Evolutionary conservation across 2,113 vertebrate genomes (phyloP), one percentile per base, ranked within the genome.

Genomic region (Tretioscincus oriximinensis): DNA sequence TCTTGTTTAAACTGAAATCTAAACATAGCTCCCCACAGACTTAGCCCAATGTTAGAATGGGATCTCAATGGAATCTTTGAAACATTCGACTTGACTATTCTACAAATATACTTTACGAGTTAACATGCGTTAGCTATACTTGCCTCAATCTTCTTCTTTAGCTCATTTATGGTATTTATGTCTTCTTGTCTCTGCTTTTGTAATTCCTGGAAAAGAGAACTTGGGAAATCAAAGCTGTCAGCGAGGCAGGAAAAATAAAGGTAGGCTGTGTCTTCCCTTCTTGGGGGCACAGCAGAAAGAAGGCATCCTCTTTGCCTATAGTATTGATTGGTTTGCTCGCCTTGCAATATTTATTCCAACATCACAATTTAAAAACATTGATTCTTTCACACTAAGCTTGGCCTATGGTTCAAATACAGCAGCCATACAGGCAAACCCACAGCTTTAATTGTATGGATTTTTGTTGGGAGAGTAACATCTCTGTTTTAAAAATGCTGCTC

Each of bases 81-180:
- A 47, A 26, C n/a, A 58, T 22, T 31, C 58, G 26, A 26, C 24
- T 2, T 11, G 16, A 29, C 20, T n/a, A 29, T 31, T 22, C 18
- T 63, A 41, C 18, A n/a, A 7, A n/a, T 28, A 24, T 29, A 9
- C 51, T n/a, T 4, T 5, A 16, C 18, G 54, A 12, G 7, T 63
- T 29, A 21, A 66, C 24, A 10, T 6, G 12, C 11, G 0, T 35
- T 9, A 41, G 18, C 31, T 35, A 45, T 58, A 86, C 81, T 86
- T 80, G 91, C 91, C 88, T 80, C 81, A 41, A 89, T 90, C 83
- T 73, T 60, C 47, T 81, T 85, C 9, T 20, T 88, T 68, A 91
- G 45, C 49, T 86, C 73, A 4, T 73, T 45, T 80, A 93, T 69
- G 64, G 85, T 73, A 35, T 87, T 14, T 24, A 24, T 22, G 26